phyloP scores from a whole-genome alignment of 2,113 vertebrate genomes.

The Nyctibius bracteatus region DNA sequence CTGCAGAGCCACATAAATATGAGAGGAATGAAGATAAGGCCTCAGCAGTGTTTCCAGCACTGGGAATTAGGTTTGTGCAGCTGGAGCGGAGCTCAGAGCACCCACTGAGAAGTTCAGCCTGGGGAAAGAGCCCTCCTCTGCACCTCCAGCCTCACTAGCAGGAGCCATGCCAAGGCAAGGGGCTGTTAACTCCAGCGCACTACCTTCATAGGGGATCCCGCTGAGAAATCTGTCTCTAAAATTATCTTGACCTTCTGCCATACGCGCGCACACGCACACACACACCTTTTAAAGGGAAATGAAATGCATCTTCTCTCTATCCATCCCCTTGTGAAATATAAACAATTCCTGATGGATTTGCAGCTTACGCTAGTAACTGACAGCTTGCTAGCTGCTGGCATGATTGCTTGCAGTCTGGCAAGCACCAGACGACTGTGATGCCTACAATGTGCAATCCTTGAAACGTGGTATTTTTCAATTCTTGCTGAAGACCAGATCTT shows the following conservation, averaged over 20 bases:
- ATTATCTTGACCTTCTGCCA: conserved; percentile 14
- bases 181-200: neutral
- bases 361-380: conserved; percentile 17
- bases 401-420: conserved; percentile 50
- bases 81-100: neutral
- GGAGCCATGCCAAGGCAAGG: neutral
- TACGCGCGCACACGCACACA: accelerated
- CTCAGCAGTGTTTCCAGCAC: neutral
- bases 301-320: neutral
- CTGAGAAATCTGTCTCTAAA: conserved; percentile 1
- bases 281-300: neutral
- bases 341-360: conserved; percentile 39
- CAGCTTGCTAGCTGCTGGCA: conserved; percentile 50
- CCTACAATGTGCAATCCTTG: neutral
- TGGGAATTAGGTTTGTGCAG: neutral
- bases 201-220: neutral
- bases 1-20: neutral
- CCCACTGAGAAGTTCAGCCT: neutral
- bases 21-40: neutral
- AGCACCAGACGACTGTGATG: neutral
- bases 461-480: neutral
- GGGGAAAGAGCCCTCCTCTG: neutral
- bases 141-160: neutral
- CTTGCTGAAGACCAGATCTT: neutral
- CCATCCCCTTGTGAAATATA: neutral